Percentiles rank a stretch among this genome's conserved stretches.
These are phyloP conservation scores for Ceuthmochares aereus DNA, from an alignment of 2,113 vertebrate genomes.

Conservation along the genomic window DNA sequence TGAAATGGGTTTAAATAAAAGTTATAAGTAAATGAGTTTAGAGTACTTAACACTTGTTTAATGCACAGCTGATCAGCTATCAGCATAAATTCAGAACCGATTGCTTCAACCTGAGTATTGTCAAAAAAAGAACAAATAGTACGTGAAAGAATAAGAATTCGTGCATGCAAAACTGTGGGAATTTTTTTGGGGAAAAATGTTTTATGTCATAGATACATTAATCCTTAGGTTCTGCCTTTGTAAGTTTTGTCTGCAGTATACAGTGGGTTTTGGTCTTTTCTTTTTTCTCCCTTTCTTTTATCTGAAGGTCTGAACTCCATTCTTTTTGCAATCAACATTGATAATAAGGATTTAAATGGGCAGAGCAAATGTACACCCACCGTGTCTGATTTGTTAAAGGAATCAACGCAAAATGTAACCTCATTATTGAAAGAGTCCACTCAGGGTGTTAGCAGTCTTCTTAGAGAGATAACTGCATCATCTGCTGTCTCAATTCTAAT, in stretches of 20 bases:
- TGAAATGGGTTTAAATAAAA: not conserved
- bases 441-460: conserved; percentile 93
- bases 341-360: conserved; percentile 95
- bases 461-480: conserved; percentile 92
- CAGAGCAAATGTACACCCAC: conserved; percentile 79
- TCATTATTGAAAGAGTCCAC: conserved; percentile 93
- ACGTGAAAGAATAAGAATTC: not conserved
- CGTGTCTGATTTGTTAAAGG: conserved; percentile 91
- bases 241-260: not conserved
- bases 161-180: not conserved
- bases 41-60: not conserved
- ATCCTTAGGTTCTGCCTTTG: not conserved
- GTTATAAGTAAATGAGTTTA: not conserved
- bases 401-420: conserved; percentile 96
- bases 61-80: not conserved
- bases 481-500: conserved; percentile 89
- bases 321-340: conserved; percentile 97
- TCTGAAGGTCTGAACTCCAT: conserved; percentile 94
- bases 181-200: rapidly evolving
- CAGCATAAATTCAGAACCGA: not conserved
- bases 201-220: not conserved
- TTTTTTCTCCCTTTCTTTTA: not conserved
- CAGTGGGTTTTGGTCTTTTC: not conserved
- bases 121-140: not conserved
- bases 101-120: not conserved